A percentile compares a stretch with the other conserved stretches of the same genome.
Evolutionary conservation across 2,113 vertebrate genomes (phyloP).

Genomic region (Clinocottus analis): DNA sequence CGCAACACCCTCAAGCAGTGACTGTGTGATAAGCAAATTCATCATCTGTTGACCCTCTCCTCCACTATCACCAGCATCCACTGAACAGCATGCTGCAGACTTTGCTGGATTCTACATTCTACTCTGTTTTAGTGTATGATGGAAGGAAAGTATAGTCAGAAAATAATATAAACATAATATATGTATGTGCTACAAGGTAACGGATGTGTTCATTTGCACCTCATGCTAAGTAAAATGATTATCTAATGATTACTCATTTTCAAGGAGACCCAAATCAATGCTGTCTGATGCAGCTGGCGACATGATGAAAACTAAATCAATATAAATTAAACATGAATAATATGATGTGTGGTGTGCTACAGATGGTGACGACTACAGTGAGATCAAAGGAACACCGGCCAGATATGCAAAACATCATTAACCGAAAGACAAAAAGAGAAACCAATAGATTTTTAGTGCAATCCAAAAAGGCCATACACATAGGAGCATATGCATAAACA

Average conservation of each 20-base stretch:
- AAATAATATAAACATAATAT: background rate
- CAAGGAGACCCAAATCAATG: background rate
- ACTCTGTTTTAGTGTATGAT: background rate
- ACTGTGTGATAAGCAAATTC: conserved; percentile 62
- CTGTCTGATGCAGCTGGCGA: background rate
- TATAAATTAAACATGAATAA: background rate
- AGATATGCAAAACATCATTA: conserved; percentile 13
- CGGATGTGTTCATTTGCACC: background rate
- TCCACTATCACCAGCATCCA: background rate
- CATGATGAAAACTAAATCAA: background rate
- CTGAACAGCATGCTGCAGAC: background rate
- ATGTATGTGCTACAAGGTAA: background rate
- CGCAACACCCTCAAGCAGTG: conserved; percentile 66
- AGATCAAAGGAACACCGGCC: background rate
- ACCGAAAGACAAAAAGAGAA: background rate
- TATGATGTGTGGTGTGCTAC: background rate
- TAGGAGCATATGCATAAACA: background rate
- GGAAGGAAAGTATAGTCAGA: background rate
- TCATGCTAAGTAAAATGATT: background rate
- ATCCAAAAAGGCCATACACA: background rate
- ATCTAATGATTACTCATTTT: conserved; percentile 12
- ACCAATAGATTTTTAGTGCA: background rate
- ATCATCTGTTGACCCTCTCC: conserved; percentile 46
- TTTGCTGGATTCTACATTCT: background rate
- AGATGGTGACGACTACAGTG: background rate